A percentile compares a stretch with the other conserved stretches of the same genome.
phyloP scores from a whole-genome alignment of 1,140 invertebrate genomes.

The Mya arenaria region DNA sequence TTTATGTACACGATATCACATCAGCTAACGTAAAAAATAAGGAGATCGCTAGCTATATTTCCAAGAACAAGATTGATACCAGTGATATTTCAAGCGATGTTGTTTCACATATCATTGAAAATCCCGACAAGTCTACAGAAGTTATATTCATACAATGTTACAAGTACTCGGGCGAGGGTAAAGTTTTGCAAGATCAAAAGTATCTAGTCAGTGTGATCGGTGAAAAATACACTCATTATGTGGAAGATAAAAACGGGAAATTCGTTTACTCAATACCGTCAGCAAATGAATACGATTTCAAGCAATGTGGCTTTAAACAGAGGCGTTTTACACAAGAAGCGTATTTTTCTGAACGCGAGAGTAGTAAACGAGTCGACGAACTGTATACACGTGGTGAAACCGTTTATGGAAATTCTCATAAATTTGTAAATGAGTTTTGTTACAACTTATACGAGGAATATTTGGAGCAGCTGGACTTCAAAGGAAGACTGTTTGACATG shows the following conservation, averaged over 20 bases:
- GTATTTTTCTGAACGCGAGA: background rate
- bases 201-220: background rate
- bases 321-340: background rate
- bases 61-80: background rate
- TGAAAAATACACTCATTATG: background rate
- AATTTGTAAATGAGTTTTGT: background rate
- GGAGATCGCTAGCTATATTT: background rate
- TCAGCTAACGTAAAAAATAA: background rate
- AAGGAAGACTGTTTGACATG: background rate
- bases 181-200: background rate
- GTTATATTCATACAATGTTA: background rate
- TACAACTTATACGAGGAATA: background rate
- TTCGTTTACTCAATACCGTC: background rate
- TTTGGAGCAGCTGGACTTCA: background rate
- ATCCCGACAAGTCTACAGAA: background rate
- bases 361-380: background rate
- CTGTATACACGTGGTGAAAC: background rate
- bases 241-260: background rate
- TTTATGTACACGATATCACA: background rate
- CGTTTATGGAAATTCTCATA: background rate
- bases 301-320: background rate
- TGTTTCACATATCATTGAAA: background rate
- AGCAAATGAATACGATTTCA: background rate
- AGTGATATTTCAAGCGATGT: background rate
- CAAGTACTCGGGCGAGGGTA: background rate